Evolutionary conservation across 1,140 invertebrate genomes (phyloP), one percentile per base, ranked within the genome.

Genomic region (Bombus picipes): DNA sequence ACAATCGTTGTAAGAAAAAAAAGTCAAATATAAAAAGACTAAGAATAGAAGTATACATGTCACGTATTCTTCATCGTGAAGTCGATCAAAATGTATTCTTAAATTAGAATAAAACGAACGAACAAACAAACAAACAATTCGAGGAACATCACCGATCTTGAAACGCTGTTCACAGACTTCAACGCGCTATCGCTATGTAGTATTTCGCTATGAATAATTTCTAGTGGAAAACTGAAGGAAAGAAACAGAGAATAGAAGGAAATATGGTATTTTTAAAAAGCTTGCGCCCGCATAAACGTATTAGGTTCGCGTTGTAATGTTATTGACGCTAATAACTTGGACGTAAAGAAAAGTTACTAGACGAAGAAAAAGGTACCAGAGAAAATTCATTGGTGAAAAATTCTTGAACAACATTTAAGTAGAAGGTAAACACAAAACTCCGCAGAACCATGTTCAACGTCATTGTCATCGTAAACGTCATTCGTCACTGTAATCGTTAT

Each of bases 321-420:
- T 6, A 43, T 1, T 22, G n/a, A 8, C 25, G 13, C n/a, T 22
- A 18, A 47, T 32, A 73, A 32, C 10, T 41, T 71, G 4, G 37
- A 18, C 22, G 12, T 41, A n/a, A n/a, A n/a, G 25, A 8, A 18
- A 12, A 8, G 41, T 72, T 28, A 6, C 70, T 72, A 39, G 41
- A 72, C 1, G 12, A 62, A 53, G 53, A 78, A 73, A 62, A 80
- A 80, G 25, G 37, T 84, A 62, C 76, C 83, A 85, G 83, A 85
- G 53, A 84, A 80, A 80, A 80, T 80, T 85, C 77, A 73, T 62
- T 3, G 34, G 41, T 85, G 77, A 62, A 65, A 80, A 43, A 25
- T 71, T 62, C 9, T 72, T 79, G 76, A 72, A 79, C 57, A 76
- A 68, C 72, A 66, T 83, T 72, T 72, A 79, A 79, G 53, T 85